These are phyloP conservation scores for Apteryx owenii DNA, from an alignment of 2,113 vertebrate species.

Conservation along the genomic window DNA sequence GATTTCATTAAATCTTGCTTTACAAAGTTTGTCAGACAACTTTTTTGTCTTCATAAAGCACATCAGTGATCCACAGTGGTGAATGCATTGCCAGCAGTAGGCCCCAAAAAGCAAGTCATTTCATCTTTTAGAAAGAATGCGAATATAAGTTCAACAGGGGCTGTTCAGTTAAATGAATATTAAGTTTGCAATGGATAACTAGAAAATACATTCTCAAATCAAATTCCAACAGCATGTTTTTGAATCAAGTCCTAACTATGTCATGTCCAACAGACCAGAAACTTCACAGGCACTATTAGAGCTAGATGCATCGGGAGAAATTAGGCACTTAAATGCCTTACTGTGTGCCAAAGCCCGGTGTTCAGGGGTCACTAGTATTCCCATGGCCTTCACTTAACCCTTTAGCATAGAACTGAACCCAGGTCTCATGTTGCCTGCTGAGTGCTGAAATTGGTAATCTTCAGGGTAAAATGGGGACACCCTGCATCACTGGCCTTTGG, in stretches of 20 bases:
- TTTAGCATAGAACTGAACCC: background rate
- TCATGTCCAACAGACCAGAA: background rate
- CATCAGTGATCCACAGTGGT: too few relatives aligned
- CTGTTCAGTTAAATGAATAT: background rate
- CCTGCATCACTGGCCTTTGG: background rate
- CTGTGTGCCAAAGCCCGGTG: background rate
- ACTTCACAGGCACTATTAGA: background rate
- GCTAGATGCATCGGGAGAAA: background rate
- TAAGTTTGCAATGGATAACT: background rate
- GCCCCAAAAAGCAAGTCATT: background rate
- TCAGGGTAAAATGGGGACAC: background rate
- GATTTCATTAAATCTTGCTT: background rate
- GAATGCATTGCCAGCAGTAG: background rate
- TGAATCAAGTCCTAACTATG: background rate
- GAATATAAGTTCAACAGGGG: background rate
- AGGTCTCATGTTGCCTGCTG: background rate
- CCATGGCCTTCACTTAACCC: background rate
- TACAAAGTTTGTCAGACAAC: background rate
- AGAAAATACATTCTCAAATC: background rate
- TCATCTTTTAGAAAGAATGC: background rate
- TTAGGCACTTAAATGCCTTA: background rate
- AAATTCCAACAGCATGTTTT: background rate
- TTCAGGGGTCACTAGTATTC: background rate
- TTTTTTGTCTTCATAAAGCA: background rate
- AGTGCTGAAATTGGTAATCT: background rate